Evolutionary conservation across 2,888 invertebrate species (phyloP), one percentile per base, ranked within the genome.

Genomic region (Parasteatoda lunata): DNA sequence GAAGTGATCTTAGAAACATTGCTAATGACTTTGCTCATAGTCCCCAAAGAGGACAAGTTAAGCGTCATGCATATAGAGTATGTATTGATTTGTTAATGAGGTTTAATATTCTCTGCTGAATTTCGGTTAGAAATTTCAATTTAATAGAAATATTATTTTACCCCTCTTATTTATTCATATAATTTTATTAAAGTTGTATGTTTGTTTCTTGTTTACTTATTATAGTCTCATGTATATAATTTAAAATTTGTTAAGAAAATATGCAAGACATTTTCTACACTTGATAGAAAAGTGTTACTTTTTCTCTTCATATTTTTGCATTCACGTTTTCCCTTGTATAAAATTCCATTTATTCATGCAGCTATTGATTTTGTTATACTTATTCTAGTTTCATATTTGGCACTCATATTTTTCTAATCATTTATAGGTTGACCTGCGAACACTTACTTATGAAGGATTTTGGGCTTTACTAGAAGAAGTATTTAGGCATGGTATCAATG

Each of bases 21-120:
- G 91, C 92, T 2, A 91, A 91, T 84, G 90, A 91, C 13, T 91
- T 92, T 88, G 90, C 90, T 6, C 86, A 87, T 54, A 91, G 91
- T 65, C 89, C 89, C 68, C 90, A 91, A 75, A 82, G 91, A 48
- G 70, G 90, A 51, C 76, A 85, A 52, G 90, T 92, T 15, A 85
- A 88, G 76, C 76, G 89, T 11, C 85, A 89, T 71, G 91, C 91
- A 13, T 77, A 90, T 49, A 72, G 84, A 75, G 91, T 91, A 89
- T 13, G 72, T 68, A 15, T 48, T 15, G 4, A 47, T 13, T 59
- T 48, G 30, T 30, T 30, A 30, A 30, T 0, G 30, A 1, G 0
- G 30, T 30, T 30, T 30, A 30, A 30, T 30, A 30, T 30, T 30
- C 30, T 30, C 0, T 30, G 30, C 30, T 30, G 30, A 30, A 30